Percentiles rank a stretch among this genome's conserved stretches.
phyloP scores from a whole-genome alignment of 2,888 invertebrate species.

The Leptopterna dolabrata region DNA sequence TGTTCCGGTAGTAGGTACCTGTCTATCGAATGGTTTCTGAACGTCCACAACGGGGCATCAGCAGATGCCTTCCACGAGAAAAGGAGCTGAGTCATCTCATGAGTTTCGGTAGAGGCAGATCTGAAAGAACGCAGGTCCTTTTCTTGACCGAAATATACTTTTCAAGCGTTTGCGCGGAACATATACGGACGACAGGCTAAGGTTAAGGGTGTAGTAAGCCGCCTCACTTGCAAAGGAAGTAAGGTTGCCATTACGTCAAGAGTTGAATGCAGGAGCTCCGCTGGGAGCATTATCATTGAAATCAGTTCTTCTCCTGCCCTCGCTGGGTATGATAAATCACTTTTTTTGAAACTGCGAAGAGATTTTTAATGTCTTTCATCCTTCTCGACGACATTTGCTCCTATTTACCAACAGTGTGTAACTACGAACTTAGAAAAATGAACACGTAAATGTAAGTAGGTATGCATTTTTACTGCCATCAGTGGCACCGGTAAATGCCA shows the following conservation, averaged over 20 bases:
- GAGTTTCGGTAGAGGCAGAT: not conserved
- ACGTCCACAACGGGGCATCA: too few species aligned
- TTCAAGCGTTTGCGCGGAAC: not conserved
- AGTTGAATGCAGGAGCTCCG: constrained; percentile 29
- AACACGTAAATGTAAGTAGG: not conserved
- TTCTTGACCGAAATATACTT: constrained; percentile 13
- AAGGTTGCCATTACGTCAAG: constrained; percentile 23
- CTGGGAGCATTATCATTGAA: constrained; percentile 9
- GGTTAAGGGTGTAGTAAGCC: constrained; percentile 31
- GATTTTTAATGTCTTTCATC: constrained; percentile 10
- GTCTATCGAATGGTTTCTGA: too few species aligned
- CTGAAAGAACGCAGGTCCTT: not conserved
- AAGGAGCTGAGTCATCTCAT: not conserved
- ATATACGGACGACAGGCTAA: not conserved
- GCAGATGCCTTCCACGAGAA: too few species aligned
- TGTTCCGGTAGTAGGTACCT: too few species aligned
- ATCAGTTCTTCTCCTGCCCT: constrained; percentile 35
- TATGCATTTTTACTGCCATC: too few species aligned
- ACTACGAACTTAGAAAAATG: not conserved
- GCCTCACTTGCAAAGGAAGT: constrained; percentile 9
- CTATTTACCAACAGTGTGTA: not conserved
- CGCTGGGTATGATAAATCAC: constrained; percentile 20
- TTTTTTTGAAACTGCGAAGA: not conserved
- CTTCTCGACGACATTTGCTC: constrained; percentile 7
- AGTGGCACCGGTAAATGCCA: too few species aligned